Percentiles rank a stretch among this genome's conserved stretches.
Conservation (phyloP, 64 coral and sea anemone species). For the Hydrozoanthus tunicans region DNA sequence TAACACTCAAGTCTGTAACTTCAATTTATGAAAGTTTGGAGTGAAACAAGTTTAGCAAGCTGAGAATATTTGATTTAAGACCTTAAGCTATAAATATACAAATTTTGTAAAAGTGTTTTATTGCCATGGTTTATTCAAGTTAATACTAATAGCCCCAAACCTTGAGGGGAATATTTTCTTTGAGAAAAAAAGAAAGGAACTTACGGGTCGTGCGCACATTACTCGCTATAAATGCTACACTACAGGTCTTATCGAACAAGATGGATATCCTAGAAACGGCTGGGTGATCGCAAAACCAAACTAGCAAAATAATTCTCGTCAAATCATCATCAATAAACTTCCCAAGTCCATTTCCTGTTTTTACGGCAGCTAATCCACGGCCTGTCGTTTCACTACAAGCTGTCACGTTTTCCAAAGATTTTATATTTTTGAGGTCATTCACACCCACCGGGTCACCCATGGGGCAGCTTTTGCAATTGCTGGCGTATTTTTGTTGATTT, state of each 20-base stretch:
- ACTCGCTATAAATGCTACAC: too few relatives aligned
- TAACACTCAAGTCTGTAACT: too few relatives aligned
- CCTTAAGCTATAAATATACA: too few relatives aligned
- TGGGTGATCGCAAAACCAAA: slow-evolving; percentile 24
- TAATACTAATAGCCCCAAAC: too few relatives aligned
- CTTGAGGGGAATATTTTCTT: too few relatives aligned
- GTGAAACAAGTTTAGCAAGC: too few relatives aligned
- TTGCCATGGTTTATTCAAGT: too few relatives aligned
- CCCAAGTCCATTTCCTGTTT: slow-evolving; percentile 40
- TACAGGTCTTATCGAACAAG: not conserved
- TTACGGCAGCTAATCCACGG: not conserved
- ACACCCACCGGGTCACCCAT: slow-evolving; percentile 13
- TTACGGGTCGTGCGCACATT: too few relatives aligned
- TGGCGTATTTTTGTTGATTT: slow-evolving; percentile 14
- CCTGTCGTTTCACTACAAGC: not conserved
- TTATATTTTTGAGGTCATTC: slow-evolving; percentile 14
- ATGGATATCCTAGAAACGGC: not conserved
- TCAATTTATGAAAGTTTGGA: too few relatives aligned
- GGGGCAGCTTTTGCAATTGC: not conserved
- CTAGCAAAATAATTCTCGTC: not conserved
- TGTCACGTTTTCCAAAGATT: slow-evolving; percentile 31
- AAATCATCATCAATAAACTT: slow-evolving; percentile 3
- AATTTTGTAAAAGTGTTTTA: too few relatives aligned
- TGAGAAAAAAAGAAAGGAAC: too few relatives aligned
- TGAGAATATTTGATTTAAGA: too few relatives aligned